These are phyloP conservation scores for Elephas maximus DNA, from an alignment of 2,113 vertebrate genomes.

Conservation along the genomic window DNA sequence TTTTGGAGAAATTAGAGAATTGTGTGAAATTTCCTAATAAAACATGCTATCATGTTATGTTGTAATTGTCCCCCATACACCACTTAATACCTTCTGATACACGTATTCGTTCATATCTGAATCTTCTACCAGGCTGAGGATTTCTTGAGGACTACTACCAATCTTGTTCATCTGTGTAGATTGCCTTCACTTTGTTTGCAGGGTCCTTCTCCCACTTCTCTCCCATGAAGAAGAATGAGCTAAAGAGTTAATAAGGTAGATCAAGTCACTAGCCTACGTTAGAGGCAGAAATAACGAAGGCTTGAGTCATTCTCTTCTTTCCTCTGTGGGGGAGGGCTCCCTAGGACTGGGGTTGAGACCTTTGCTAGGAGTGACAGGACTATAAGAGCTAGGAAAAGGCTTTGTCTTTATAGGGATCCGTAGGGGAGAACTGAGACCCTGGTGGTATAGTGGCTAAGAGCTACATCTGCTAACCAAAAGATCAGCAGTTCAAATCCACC, in stretches of 20 bases:
- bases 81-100: not conserved
- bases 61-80: not conserved
- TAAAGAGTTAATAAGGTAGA: not conserved
- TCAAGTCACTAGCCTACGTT: not conserved
- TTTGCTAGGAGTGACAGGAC: not conserved
- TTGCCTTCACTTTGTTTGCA: not conserved
- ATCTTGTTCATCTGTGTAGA: not conserved
- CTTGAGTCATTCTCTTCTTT: not conserved
- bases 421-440: not conserved
- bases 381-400: not conserved
- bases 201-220: not conserved
- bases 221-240: not conserved
- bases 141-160: not conserved
- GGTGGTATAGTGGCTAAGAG: too few relatives aligned
- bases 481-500: too few relatives aligned
- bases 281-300: not conserved
- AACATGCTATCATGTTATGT: not conserved
- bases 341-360: not conserved
- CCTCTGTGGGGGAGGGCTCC: fast-evolving
- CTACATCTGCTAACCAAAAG: too few relatives aligned
- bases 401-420: not conserved
- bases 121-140: not conserved
- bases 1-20: not conserved
- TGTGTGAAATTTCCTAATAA: not conserved
- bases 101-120: not conserved